phyloP scores from a whole-genome alignment of 92 coral and sea anemone genomes.

The Epizoanthus ramosus region DNA sequence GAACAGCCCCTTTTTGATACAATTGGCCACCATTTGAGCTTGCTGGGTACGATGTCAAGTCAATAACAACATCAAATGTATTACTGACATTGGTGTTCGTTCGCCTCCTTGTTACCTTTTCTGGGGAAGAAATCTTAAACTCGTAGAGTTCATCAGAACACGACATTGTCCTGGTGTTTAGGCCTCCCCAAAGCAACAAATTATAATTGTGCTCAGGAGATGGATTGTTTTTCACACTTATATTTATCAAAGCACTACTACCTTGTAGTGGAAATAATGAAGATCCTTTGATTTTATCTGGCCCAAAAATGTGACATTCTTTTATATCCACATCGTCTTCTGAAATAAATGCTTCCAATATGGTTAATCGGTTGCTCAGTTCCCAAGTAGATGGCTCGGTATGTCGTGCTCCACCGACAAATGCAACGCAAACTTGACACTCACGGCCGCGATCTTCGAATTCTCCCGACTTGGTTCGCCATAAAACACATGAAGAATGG shows the following conservation, averaged over 20 bases:
- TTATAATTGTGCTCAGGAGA: neutral
- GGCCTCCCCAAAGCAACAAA: too few species aligned
- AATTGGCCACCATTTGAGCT: too few species aligned
- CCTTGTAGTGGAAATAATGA: neutral
- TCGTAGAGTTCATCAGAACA: too few species aligned
- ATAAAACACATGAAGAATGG: constrained; percentile 39
- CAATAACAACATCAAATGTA: too few species aligned
- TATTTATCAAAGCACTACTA: neutral
- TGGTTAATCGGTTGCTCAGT: constrained; percentile 26
- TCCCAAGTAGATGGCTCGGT: constrained; percentile 47
- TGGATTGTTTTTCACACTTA: neutral
- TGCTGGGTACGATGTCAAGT: too few species aligned
- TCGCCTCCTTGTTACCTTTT: too few species aligned
- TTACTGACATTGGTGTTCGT: too few species aligned
- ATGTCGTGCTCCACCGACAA: constrained; percentile 30
- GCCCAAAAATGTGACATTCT: constrained; percentile 24
- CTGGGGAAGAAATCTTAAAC: too few species aligned
- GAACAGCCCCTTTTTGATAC: too few species aligned
- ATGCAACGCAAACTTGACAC: constrained; percentile 15
- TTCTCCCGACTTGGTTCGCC: constrained; percentile 5
- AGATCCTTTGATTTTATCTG: neutral
- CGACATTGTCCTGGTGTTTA: too few species aligned
- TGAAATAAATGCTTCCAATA: constrained; percentile 23
- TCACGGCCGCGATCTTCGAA: constrained; percentile 1
- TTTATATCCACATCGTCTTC: constrained; percentile 34